Percentiles rank a stretch among this genome's conserved stretches.
Conservation (phyloP, 2,113 vertebrate species). For the Malurus cyaneus region DNA sequence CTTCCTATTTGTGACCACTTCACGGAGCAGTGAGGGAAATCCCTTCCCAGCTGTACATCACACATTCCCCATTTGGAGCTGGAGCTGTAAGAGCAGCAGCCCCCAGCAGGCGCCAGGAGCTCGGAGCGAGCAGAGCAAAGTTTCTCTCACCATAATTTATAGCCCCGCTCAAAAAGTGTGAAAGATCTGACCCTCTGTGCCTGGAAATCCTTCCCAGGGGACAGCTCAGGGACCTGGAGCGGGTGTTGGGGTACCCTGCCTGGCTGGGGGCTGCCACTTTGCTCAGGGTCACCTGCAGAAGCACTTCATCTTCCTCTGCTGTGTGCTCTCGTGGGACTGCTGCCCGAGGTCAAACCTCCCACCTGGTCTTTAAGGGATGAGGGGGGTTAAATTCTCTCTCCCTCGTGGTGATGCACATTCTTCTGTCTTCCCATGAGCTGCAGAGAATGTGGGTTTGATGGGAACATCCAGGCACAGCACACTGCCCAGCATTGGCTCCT, state of each 20-base stretch:
- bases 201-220: slow-evolving; percentile 49
- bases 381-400: neutral
- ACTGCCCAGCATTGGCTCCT: neutral
- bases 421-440: neutral
- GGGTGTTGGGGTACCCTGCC: neutral
- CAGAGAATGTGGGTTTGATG: neutral
- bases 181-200: neutral
- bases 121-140: neutral
- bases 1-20: slow-evolving; percentile 60
- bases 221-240: neutral
- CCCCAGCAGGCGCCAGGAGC: slow-evolving; percentile 49
- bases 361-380: neutral
- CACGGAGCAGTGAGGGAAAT: neutral
- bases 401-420: neutral
- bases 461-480: neutral
- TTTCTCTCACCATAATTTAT: slow-evolving; percentile 27
- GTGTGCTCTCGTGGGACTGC: neutral
- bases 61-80: neutral
- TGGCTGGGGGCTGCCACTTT: neutral
- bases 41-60: slow-evolving; percentile 41
- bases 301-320: slow-evolving; percentile 8
- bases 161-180: slow-evolving; percentile 33
- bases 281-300: neutral
- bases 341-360: slow-evolving; percentile 38
- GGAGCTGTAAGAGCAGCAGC: slow-evolving; percentile 40